Evolutionary conservation across 2,888 invertebrate species (phyloP), one percentile per base, ranked within the genome.

Genomic region (Anthoptus insignis): DNA sequence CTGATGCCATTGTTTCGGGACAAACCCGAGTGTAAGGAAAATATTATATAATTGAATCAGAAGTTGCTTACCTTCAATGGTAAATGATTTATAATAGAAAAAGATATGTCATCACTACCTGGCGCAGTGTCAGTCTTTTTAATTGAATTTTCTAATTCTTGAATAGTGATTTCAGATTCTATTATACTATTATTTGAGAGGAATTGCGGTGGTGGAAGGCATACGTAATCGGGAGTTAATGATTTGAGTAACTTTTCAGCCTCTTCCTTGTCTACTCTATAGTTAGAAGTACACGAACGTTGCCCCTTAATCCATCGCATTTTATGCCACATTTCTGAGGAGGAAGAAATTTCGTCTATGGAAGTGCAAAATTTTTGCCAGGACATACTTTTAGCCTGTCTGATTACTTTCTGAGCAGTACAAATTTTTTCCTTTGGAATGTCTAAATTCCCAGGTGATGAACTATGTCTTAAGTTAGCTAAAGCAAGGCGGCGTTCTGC

Each of bases 211-310:
- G 45, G 34, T 2, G 50, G 16, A 9, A 66, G 59, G 0, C 53
- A 32, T 8, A 56, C 65, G 29, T 61, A 72, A 34, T 68, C 73
- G 1, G 70, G 71, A 2, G 69, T 54, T 24, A 71, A 50, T 16
- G 50, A 45, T 0, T 16, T 8, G 19, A 73, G 50, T 0, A 73
- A 29, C 24, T 37, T 22, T 13, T 21, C 47, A 13, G 69, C 57
- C 9, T 39, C 49, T 11, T 67, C 66, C 50, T 66, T 60, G 13
- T 66, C 45, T 7, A 70, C 21, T 24, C n/a, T n/a, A n/a, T n/a
- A n/a, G n/a, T n/a, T n/a, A n/a, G n/a, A n/a, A n/a, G n/a, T n/a
- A n/a, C n/a, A n/a, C n/a, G n/a, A n/a, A n/a, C 24, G 9, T 21
- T 42, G 27, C 3, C 64, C 64, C 47, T 67, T 67, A 6, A 64